These are phyloP conservation scores for Platycheirus rosarum DNA, from an alignment of 2,888 invertebrate species.

Conservation along the genomic window DNA sequence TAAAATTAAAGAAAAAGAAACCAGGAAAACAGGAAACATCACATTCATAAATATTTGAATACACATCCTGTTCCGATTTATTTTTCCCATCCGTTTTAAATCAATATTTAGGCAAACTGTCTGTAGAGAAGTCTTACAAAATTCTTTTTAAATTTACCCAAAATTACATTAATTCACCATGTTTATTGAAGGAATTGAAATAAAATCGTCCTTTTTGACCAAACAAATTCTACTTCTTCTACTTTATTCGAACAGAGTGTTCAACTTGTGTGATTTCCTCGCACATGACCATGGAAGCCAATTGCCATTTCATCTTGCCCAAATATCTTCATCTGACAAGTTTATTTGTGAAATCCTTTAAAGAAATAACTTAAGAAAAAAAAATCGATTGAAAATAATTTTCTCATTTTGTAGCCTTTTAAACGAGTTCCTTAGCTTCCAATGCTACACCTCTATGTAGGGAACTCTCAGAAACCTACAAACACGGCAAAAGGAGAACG, in stretches of 20 bases:
- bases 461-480: constrained; percentile 7
- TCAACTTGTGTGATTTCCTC: constrained; percentile 55
- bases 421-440: constrained; percentile 8
- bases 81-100: constrained; percentile 49
- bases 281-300: constrained; percentile 57
- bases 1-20: neutral
- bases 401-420: constrained; percentile 56
- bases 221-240: neutral
- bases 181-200: constrained; percentile 34
- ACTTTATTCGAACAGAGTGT: neutral
- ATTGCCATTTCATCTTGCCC: constrained; percentile 32
- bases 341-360: constrained; percentile 62
- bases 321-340: constrained; percentile 29
- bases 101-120: constrained; percentile 43
- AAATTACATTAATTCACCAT: constrained; percentile 68
- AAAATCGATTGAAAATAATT: constrained; percentile 41
- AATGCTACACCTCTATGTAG: no score
- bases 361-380: constrained; percentile 1
- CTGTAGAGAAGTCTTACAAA: constrained; percentile 42
- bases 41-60: constrained; percentile 51
- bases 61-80: constrained; percentile 52
- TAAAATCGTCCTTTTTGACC: constrained; percentile 26
- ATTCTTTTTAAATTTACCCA: no score
- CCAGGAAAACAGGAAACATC: constrained; percentile 25
- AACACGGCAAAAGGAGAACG: constrained; percentile 67